A percentile compares a stretch with the other conserved stretches of the same genome.
Evolutionary conservation across 2,888 invertebrate species (phyloP).

Genomic region (Nasonia oneida): DNA sequence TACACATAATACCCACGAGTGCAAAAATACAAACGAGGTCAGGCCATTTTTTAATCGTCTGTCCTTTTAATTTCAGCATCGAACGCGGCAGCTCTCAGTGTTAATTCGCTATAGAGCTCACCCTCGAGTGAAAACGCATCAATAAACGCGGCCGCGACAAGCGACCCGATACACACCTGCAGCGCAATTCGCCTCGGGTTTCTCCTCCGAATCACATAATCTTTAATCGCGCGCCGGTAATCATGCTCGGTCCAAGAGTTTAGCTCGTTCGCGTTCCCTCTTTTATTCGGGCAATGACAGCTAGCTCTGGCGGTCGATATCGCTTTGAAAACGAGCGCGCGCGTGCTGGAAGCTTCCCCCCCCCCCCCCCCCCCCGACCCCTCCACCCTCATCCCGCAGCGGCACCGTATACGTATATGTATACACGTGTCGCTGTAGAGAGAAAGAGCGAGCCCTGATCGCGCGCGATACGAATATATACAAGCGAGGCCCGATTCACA

Average conservation of each 20-base stretch:
- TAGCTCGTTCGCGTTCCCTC: background rate
- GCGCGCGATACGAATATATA: background rate
- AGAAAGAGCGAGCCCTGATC: too few species aligned
- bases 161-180: too few species aligned
- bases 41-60: slow-evolving; percentile 9
- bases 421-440: too few species aligned
- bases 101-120: background rate
- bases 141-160: background rate
- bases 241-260: slow-evolving; percentile 16
- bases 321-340: slow-evolving; percentile 17
- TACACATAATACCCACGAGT: background rate
- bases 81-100: background rate
- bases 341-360: background rate
- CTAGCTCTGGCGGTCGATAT: background rate
- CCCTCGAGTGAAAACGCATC: slow-evolving; percentile 10
- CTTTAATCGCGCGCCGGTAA: slow-evolving; percentile 37
- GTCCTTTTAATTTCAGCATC: slow-evolving; percentile 13
- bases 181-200: background rate
- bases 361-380: background rate
- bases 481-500: slow-evolving; percentile 5
- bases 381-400: background rate
- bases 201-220: background rate
- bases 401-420: too few species aligned
- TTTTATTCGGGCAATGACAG: slow-evolving; percentile 34
- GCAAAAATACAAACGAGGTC: slow-evolving; percentile 22